phyloP scores from a whole-genome alignment of 2,888 invertebrate species.

The Acronicta alni region DNA sequence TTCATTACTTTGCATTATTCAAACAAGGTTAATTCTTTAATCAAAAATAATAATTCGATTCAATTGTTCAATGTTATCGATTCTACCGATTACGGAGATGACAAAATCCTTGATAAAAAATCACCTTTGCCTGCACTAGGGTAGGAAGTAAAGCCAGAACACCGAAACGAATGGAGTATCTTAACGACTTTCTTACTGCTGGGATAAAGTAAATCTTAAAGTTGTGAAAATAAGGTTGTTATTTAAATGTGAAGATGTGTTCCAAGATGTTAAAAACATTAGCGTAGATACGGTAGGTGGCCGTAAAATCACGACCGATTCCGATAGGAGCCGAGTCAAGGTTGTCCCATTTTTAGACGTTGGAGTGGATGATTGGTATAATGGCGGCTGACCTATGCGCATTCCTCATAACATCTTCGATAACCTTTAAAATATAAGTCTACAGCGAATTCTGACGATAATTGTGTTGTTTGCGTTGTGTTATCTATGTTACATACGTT shows the following conservation, averaged over 20 bases:
- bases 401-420: neutral
- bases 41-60: slow-evolving; percentile 6
- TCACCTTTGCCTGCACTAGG: neutral
- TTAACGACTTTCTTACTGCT: neutral
- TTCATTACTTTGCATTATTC: neutral
- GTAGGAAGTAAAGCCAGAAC: neutral
- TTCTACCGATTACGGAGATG: slow-evolving; percentile 2
- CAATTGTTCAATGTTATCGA: slow-evolving; percentile 12
- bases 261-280: neutral
- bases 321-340: slow-evolving; percentile 30
- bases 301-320: slow-evolving; percentile 26
- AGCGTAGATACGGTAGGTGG: slow-evolving; percentile 6
- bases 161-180: slow-evolving; percentile 4
- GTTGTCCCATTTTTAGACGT: slow-evolving; percentile 15
- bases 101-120: slow-evolving; percentile 3
- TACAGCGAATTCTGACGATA: too few species aligned
- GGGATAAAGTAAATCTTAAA: neutral
- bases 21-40: slow-evolving; percentile 1
- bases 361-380: slow-evolving; percentile 11
- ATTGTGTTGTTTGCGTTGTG: too few species aligned
- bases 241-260: neutral
- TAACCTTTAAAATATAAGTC: neutral
- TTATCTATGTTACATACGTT: too few species aligned
- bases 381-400: slow-evolving; percentile 12
- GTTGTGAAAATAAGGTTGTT: neutral